Evolutionary conservation across 2,113 vertebrate genomes (phyloP).

Genomic region (Eulemur macaco): DNA sequence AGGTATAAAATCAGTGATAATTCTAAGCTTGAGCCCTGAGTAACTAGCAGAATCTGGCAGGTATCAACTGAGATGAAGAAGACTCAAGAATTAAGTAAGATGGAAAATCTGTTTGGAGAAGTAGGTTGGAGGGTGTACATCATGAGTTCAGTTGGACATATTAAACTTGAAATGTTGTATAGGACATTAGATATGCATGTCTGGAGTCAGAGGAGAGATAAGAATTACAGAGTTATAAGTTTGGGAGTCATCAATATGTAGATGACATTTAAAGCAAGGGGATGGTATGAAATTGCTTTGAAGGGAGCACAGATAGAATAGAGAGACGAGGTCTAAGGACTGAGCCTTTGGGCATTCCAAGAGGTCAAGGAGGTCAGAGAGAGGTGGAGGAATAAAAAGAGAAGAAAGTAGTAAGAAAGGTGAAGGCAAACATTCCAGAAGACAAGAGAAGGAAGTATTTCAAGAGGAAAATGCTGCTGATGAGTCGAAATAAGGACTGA

Average conservation of each 20-base stretch:
- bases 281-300: not conserved
- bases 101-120: not conserved
- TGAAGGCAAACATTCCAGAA: not conserved
- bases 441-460: constrained; percentile 31
- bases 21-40: not conserved
- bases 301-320: not conserved
- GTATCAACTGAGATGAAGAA: not conserved
- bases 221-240: not conserved
- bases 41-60: not conserved
- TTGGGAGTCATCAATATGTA: not conserved
- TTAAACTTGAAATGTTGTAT: constrained; percentile 5
- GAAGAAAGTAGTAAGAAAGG: not conserved
- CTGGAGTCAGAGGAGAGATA: not conserved
- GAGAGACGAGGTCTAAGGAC: not conserved
- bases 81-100: not conserved
- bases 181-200: not conserved
- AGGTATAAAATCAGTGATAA: not conserved
- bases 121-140: not conserved
- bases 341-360: not conserved
- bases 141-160: not conserved
- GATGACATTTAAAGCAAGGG: not conserved
- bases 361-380: not conserved
- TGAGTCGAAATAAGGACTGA: not conserved
- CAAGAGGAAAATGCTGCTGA: not conserved
- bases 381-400: not conserved